These are phyloP conservation scores for Plecturocebus donacophilus DNA, from an alignment of 2,113 vertebrate genomes.

Conservation along the genomic window DNA sequence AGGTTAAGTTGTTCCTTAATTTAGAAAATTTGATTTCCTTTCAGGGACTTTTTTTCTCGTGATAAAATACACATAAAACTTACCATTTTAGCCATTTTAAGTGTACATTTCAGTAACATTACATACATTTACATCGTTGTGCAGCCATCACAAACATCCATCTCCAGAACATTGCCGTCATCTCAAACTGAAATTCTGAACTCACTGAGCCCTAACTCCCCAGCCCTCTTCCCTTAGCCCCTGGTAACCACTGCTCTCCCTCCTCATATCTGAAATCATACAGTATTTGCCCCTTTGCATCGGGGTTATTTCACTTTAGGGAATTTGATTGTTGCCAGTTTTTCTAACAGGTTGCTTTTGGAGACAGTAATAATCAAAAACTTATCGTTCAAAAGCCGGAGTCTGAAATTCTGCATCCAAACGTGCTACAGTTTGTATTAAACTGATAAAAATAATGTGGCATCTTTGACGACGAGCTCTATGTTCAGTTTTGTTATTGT, in stretches of 20 bases:
- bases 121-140: neutral
- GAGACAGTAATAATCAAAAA: neutral
- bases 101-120: neutral
- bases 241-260: neutral
- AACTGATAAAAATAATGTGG: neutral
- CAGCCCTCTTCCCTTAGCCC: accelerated
- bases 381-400: neutral
- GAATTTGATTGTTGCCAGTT: neutral
- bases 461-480: neutral
- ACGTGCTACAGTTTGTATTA: neutral
- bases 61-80: neutral
- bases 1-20: neutral
- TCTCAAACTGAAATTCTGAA: neutral
- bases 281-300: neutral
- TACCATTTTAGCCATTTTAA: neutral
- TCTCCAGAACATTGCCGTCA: neutral
- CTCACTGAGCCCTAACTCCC: neutral
- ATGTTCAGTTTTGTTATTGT: neutral
- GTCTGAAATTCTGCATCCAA: neutral
- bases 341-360: neutral
- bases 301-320: neutral
- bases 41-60: neutral
- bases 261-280: neutral
- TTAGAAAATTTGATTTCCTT: neutral
- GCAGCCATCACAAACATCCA: neutral